phyloP scores from a whole-genome alignment of 1,140 invertebrate species.

The Tetramorium alpestre region DNA sequence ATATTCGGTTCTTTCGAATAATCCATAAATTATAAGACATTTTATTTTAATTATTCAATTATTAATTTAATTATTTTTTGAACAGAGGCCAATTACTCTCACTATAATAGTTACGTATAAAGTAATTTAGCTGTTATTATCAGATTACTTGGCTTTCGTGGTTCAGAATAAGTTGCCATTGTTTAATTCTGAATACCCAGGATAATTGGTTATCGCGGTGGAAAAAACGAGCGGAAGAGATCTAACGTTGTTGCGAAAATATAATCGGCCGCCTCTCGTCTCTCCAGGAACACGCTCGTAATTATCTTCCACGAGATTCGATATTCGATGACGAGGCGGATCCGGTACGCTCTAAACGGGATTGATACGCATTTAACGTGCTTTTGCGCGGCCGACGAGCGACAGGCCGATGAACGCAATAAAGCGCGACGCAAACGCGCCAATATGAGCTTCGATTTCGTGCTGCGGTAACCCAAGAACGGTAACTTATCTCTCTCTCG shows the following conservation, averaged over 20 bases:
- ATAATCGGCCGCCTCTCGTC: not conserved
- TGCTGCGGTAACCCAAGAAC: constrained; percentile 20
- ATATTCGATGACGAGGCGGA: constrained; percentile 43
- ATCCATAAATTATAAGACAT: not conserved
- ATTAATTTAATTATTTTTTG: constrained; percentile 41
- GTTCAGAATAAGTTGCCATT: not conserved
- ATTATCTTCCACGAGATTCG: constrained; percentile 54
- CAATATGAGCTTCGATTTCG: constrained; percentile 33
- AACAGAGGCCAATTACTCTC: not conserved
- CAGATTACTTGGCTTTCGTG: not conserved
- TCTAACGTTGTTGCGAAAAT: constrained; percentile 36
- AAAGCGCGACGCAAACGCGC: constrained; percentile 30
- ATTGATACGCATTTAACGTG: constrained; percentile 52
- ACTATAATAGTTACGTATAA: not conserved
- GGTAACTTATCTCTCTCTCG: constrained; percentile 45
- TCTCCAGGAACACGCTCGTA: constrained; percentile 18
- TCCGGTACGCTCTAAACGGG: constrained; percentile 42
- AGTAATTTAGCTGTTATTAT: constrained; percentile 7
- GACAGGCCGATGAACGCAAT: constrained; percentile 22
- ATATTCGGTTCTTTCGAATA: not conserved
- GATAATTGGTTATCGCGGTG: constrained; percentile 2
- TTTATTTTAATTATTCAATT: constrained; percentile 19
- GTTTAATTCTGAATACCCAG: constrained; percentile 15
- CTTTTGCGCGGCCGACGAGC: constrained; percentile 23
- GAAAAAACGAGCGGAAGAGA: constrained; percentile 6